Conservation (phyloP, 2,888 invertebrate species). For the Perithous albicinctus region DNA sequence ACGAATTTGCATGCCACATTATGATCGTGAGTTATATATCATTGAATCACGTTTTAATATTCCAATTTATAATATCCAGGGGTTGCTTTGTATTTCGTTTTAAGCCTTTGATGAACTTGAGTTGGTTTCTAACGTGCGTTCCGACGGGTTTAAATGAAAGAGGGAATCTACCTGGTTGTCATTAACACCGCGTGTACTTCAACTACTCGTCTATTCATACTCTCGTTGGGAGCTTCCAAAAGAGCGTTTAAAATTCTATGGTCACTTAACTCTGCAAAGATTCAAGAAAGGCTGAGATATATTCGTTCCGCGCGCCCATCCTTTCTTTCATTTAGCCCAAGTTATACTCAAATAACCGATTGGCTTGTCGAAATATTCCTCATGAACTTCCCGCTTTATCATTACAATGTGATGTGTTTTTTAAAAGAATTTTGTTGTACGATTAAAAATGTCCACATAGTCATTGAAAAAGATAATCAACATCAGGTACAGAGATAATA, state of each 20-base stretch:
- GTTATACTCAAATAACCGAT: neutral
- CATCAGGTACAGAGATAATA: slow-evolving; percentile 43
- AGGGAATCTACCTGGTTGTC: slow-evolving; percentile 54
- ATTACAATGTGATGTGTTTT: neutral
- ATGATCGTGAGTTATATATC: no score
- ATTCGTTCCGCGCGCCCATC: neutral
- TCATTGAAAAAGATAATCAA: slow-evolving; percentile 24
- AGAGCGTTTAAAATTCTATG: slow-evolving; percentile 41
- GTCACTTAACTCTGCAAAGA: slow-evolving; percentile 9
- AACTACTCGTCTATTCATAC: slow-evolving; percentile 69
- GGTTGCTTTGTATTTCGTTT: neutral
- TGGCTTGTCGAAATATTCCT: no score
- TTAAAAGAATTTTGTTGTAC: slow-evolving; percentile 23
- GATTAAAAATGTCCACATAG: slow-evolving; percentile 16
- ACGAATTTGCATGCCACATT: no score
- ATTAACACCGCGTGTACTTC: slow-evolving; percentile 56
- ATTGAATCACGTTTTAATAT: neutral
- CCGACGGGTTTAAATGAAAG: slow-evolving; percentile 24
- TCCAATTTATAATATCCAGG: neutral
- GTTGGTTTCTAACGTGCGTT: slow-evolving; percentile 32
- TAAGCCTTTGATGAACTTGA: neutral
- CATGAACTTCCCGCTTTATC: neutral
- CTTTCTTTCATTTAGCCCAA: neutral
- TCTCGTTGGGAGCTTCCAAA: slow-evolving; percentile 39
- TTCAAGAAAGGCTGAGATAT: neutral